phyloP scores from a whole-genome alignment of 2,888 invertebrate genomes.

The Gerosis bhagava region DNA sequence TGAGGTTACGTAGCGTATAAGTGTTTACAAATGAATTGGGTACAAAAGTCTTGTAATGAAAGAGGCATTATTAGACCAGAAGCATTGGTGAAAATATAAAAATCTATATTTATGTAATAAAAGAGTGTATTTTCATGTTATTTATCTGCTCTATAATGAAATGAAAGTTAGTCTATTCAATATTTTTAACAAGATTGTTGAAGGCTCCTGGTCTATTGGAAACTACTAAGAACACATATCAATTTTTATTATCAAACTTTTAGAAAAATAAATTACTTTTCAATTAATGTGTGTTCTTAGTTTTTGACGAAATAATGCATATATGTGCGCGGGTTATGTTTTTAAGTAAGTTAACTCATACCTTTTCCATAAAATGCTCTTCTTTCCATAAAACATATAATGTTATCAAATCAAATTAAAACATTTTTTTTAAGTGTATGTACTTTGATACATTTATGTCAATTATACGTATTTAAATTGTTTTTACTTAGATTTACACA shows the following conservation, averaged over 20 bases:
- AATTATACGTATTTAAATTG: no score
- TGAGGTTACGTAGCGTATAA: conserved; percentile 1
- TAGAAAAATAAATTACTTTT: not conserved
- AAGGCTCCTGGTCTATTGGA: conserved; percentile 1
- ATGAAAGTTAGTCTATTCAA: not conserved
- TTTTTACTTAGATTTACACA: no score
- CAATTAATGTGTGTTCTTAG: conserved; percentile 7
- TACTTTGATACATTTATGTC: no score
- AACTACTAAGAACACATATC: conserved; percentile 1
- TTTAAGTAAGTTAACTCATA: not conserved
- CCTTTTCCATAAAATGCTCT: no score
- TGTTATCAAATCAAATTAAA: no score
- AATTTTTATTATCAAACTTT: not conserved
- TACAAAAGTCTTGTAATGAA: conserved; percentile 19
- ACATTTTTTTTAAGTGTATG: no score
- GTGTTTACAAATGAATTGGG: conserved; percentile 13
- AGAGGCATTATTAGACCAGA: conserved; percentile 1
- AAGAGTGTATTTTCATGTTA: no score
- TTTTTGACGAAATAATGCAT: not conserved
- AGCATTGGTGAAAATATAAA: not conserved
- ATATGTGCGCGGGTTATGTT: conserved; percentile 1
- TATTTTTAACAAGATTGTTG: not conserved
- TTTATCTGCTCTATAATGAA: no score
- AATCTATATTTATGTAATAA: not conserved
- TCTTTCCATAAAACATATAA: no score